phyloP scores from a whole-genome alignment of 2,113 vertebrate genomes.

The Brevimyrus niger region DNA sequence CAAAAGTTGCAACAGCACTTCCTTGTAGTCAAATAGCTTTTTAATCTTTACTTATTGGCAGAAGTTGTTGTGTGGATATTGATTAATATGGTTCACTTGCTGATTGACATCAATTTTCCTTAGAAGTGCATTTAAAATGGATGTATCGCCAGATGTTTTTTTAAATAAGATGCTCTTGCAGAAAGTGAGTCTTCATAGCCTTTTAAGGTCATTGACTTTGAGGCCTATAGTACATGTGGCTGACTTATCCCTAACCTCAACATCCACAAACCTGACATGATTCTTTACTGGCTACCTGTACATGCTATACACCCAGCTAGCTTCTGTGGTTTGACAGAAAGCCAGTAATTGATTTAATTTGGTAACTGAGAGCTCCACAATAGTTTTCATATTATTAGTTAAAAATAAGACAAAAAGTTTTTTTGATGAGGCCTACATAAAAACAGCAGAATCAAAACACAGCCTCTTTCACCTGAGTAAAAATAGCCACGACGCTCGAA shows the following conservation, averaged over 20 bases:
- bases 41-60: neutral
- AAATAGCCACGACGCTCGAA: neutral
- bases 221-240: neutral
- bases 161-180: neutral
- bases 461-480: neutral
- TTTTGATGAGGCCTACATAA: neutral
- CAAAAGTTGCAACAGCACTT: constrained; percentile 5
- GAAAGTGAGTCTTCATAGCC: neutral
- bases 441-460: neutral
- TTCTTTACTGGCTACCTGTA: neutral
- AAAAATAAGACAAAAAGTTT: neutral
- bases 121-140: neutral
- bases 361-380: neutral
- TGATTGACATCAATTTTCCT: neutral
- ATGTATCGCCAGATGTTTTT: neutral
- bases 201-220: neutral
- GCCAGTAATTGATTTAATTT: neutral
- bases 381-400: neutral
- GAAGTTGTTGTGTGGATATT: neutral
- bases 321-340: neutral
- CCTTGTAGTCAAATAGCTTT: neutral
- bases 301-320: neutral
- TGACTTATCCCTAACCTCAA: neutral
- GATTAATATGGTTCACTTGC: neutral
- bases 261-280: neutral